Conservation (phyloP, 1,140 invertebrate species). For the Pteromalus puparum region DNA sequence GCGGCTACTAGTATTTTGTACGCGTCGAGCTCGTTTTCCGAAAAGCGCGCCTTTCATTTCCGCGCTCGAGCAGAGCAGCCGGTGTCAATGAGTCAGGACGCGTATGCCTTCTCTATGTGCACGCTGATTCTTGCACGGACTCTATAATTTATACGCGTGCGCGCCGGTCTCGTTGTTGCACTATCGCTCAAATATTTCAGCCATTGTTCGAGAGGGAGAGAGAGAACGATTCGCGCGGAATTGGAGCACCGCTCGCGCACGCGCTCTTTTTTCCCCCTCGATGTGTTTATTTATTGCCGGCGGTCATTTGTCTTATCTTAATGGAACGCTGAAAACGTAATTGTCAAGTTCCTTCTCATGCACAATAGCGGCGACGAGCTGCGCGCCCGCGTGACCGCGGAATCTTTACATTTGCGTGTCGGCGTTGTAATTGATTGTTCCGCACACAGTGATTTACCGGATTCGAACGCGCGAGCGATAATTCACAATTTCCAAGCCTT, state of each 20-base stretch:
- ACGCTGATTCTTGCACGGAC: neutral
- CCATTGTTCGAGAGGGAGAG: constrained; percentile 20
- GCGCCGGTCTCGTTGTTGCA: constrained; percentile 10
- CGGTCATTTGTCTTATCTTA: constrained; percentile 36
- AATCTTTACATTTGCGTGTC: neutral
- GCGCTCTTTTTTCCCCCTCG: neutral
- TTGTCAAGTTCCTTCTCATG: constrained; percentile 26
- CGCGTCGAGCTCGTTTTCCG: neutral
- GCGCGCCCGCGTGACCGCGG: neutral
- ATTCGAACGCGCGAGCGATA: neutral
- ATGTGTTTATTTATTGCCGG: constrained; percentile 25
- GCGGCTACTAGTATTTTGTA: too few species aligned
- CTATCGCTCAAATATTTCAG: constrained; percentile 33
- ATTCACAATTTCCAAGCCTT: neutral
- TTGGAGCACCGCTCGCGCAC: constrained; percentile 33
- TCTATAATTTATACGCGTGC: neutral
- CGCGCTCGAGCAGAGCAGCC: neutral
- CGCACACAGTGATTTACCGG: neutral
- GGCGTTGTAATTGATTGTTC: neutral
- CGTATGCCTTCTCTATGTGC: neutral
- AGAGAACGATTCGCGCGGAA: constrained; percentile 21
- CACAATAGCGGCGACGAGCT: too few species aligned
- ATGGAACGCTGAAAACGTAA: constrained; percentile 15
- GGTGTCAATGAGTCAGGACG: neutral
- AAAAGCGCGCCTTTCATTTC: too few species aligned